A percentile compares a stretch with the other conserved stretches of the same genome.
Evolutionary conservation across 2,888 invertebrate genomes (phyloP).

Genomic region (Lithosia quadra): DNA sequence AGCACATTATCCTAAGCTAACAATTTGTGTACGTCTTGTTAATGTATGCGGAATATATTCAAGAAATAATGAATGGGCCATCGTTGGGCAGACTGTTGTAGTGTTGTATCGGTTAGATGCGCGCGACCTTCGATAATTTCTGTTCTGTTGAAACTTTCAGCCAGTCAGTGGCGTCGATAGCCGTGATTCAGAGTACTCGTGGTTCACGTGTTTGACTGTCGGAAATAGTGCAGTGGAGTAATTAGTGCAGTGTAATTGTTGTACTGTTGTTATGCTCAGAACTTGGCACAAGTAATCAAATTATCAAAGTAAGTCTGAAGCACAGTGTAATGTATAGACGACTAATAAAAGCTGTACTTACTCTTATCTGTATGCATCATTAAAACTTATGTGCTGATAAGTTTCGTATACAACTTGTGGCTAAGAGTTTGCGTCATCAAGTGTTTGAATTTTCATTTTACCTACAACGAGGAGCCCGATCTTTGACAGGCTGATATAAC

Average conservation of each 20-base stretch:
- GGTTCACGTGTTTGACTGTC: conserved; percentile 72
- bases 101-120: conserved; percentile 28
- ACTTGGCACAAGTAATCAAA: conserved; percentile 64
- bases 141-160: conserved; percentile 77
- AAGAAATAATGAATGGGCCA: conserved; percentile 42
- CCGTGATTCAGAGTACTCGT: conserved; percentile 78
- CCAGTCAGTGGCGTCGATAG: conserved; percentile 60
- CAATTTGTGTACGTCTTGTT: conserved; percentile 28
- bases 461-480: neutral
- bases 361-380: neutral
- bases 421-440: conserved; percentile 23
- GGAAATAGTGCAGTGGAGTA: conserved; percentile 76
- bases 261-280: conserved; percentile 59
- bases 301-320: conserved; percentile 6
- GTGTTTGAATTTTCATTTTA: conserved; percentile 14
- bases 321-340: neutral
- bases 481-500: neutral
- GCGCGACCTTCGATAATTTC: conserved; percentile 73
- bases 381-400: conserved; percentile 27
- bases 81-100: conserved; percentile 38
- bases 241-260: conserved; percentile 69
- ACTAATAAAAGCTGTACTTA: neutral
- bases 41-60: conserved; percentile 38
- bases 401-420: conserved; percentile 44
- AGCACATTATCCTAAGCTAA: conserved; percentile 37